A percentile compares a stretch with the other conserved stretches of the same genome.
phyloP scores from a whole-genome alignment of 2,888 invertebrate species.

The Drosophila kuntzei region DNA sequence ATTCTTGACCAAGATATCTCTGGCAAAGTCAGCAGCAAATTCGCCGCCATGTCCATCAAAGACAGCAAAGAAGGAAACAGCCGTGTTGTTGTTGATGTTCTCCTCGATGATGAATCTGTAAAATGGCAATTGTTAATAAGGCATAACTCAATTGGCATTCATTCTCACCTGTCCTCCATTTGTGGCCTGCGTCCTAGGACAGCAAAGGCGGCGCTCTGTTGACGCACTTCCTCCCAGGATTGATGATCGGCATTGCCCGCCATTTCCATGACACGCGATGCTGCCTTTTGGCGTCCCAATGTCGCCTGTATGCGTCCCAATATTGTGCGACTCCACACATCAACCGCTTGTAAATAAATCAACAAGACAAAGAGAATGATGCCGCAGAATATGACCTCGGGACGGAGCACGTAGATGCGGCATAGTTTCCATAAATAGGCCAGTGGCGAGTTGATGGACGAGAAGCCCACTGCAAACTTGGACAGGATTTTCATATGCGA shows the following conservation, averaged over 20 bases:
- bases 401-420: slow-evolving; percentile 91
- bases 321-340: slow-evolving; percentile 92
- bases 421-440: slow-evolving; percentile 92
- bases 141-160: neutral
- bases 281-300: slow-evolving; percentile 80
- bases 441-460: slow-evolving; percentile 90
- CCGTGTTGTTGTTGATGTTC: slow-evolving; percentile 92
- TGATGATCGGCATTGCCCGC: slow-evolving; percentile 85
- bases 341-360: slow-evolving; percentile 93
- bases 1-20: slow-evolving; percentile 93
- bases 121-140: neutral
- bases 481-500: slow-evolving; percentile 95
- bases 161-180: slow-evolving; percentile 93
- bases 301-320: slow-evolving; percentile 86
- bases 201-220: slow-evolving; percentile 93
- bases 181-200: slow-evolving; percentile 95
- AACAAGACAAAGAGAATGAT: slow-evolving; percentile 90
- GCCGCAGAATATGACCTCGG: slow-evolving; percentile 92
- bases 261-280: slow-evolving; percentile 73
- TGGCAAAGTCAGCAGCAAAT: slow-evolving; percentile 96
- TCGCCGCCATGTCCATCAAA: slow-evolving; percentile 99
- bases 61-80: slow-evolving; percentile 95
- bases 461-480: slow-evolving; percentile 91
- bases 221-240: slow-evolving; percentile 92
- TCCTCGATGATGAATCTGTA: slow-evolving; percentile 92